A percentile compares a stretch with the other conserved stretches of the same genome.
Conservation (phyloP, 2,113 vertebrate species). For the Arothron firmamentum region DNA sequence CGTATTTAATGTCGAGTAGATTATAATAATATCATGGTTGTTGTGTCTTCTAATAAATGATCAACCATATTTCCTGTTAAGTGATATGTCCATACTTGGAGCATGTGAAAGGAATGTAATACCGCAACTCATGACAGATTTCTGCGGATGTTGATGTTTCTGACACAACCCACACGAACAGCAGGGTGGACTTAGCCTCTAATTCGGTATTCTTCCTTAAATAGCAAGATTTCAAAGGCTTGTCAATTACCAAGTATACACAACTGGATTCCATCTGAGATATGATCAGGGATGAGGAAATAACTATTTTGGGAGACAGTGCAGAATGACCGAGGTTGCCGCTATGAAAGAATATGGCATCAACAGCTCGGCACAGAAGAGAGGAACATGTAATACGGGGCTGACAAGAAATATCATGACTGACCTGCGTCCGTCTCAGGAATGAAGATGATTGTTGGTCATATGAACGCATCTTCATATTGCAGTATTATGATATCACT, state of each 20-base stretch:
- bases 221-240: background rate
- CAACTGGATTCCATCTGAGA: slow-evolving; percentile 17
- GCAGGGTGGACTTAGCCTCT: slow-evolving; percentile 5
- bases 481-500: slow-evolving; percentile 68
- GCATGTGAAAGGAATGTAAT: background rate
- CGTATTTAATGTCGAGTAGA: background rate
- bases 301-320: slow-evolving; percentile 32
- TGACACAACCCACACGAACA: background rate
- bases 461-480: slow-evolving; percentile 43
- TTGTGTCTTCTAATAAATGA: too few species aligned
- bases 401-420: slow-evolving; percentile 21
- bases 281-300: slow-evolving; percentile 16
- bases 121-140: slow-evolving; percentile 13
- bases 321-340: slow-evolving; percentile 28
- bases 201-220: background rate
- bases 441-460: slow-evolving; percentile 34
- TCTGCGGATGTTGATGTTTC: slow-evolving; percentile 11
- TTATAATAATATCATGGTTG: too few species aligned
- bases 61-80: too few species aligned
- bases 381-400: background rate
- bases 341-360: slow-evolving; percentile 9
- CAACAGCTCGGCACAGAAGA: slow-evolving; percentile 7
- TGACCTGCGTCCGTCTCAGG: slow-evolving; percentile 47
- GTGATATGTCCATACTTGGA: too few species aligned
- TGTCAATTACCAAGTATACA: background rate